Base-by-base conservation (phyloP, 2,113 vertebrate genomes). In the Epinephelus moara region DNA sequence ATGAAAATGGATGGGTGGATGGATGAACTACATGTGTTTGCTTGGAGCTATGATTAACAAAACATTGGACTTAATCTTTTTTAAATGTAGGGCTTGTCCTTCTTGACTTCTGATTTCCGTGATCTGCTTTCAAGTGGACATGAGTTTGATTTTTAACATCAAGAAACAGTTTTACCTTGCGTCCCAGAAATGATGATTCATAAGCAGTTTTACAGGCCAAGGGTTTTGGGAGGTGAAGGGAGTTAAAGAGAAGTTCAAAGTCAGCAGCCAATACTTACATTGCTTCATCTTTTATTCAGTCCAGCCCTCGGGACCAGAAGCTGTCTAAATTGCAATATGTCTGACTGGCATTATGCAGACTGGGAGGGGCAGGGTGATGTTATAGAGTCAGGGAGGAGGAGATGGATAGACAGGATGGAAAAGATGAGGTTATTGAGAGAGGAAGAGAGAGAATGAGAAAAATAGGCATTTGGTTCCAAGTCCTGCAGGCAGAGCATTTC, bases 271-370 rank as follows among this genome's bases (percentile, higher is more conserved):
- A 11, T 63, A 62, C 79, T 83, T 79, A 73, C 25, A 70, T 27
- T 3, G 42, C 59, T 67, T 90, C 85, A 87, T 89, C 70, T 91
- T 86, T 91, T 89, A 89, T 91, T 92, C 83, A 89, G 82, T 55
- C 47, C 19, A 49, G 63, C 68, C 62, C 70, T 63, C 70, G 56
- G 74, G 83, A 86, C 57, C 47, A 68, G 80, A 75, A 80, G 68
- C 56, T 81, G 42, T 80, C 53, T 42, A 67, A 61, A 80, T 84
- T 68, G 63, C 76, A 60, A 70, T 73, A 52, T 78, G 74, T 74
- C 71, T 33, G 74, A 74, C 71, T 68, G 74, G 52, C 70, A 70
- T 84, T 63, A 74, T 70, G 52, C 60, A 64, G 64, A 59, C 53
- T 4, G 81, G 49, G 37, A 45, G 75, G 40, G 59, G 52, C 23